Evolutionary conservation across 2,113 vertebrate genomes (phyloP), one percentile per base, ranked within the genome.

Genomic region (Leptodactylus fuscus): DNA sequence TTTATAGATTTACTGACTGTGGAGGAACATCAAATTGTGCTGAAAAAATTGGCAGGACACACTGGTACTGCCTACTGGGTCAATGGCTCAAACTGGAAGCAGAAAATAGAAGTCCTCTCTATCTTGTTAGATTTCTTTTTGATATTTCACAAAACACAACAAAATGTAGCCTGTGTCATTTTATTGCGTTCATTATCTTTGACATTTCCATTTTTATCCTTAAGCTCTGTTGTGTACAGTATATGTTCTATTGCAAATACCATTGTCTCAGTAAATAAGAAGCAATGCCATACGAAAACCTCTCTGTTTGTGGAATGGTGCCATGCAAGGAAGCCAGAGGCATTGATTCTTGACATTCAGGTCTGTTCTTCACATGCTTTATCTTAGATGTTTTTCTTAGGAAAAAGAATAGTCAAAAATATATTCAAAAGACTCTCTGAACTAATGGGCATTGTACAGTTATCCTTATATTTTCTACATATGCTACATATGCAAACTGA

Each of bases 301-400:
- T 83, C 32, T 73, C 16, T 73, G 9, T 5, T 41, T 41, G 9
- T 41, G 70, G 32, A 62, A 75, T 58, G 32, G 29, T 32, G 38
- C 36, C 38, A 60, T 32, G 24, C 71, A 84, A 65, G 71, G 53
- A 38, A 48, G 82, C 71, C 71, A 76, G 44, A 55, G 81, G 81
- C 81, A 83, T 58, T 55, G 51, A 24, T 83, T 82, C 32, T 49
- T 82, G 81, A 69, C 65, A 83, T 74, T 48, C 70, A 58, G 38
- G 7, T 85, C 73, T 67, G 65, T 34, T 34, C 62, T 38, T 24
- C 22, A 27, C 55, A 51, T 60, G 74, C 27, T 78, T 76, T 44
- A 60, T 62, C 76, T 65, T 65, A 41, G 24, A 65, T 48, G 18
- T 34, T 44, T 69, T 70, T 58, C 9, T n/a, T 9, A 32, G 51